Percentiles rank a stretch among this genome's conserved stretches.
phyloP scores from a whole-genome alignment of 1,140 invertebrate species.

The Sarcophaga bullata region DNA sequence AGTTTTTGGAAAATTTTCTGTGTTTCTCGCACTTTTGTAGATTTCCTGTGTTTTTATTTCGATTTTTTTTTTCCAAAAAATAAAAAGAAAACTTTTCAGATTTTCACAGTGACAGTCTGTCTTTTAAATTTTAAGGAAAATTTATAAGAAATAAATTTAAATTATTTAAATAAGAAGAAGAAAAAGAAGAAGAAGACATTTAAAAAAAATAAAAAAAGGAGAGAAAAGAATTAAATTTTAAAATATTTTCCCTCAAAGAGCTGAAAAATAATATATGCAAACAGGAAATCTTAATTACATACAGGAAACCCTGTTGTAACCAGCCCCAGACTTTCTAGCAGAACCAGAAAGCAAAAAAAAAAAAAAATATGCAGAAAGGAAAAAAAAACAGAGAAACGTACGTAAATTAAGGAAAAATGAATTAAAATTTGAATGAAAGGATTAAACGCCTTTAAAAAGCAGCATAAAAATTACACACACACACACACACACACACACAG shows the following conservation, averaged over 20 bases:
- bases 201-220: neutral
- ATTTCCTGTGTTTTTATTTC: too few relatives aligned
- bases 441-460: neutral
- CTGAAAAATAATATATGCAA: neutral
- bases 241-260: neutral
- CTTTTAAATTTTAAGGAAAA: too few relatives aligned
- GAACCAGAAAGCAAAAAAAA: neutral
- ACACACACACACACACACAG: neutral
- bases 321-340: neutral
- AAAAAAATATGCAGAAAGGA: neutral
- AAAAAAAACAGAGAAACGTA: neutral
- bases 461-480: neutral
- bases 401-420: neutral
- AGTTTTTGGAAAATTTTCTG: too few relatives aligned
- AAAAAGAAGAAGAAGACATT: too few relatives aligned
- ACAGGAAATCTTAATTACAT: neutral
- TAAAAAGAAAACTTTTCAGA: too few relatives aligned
- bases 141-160: too few relatives aligned
- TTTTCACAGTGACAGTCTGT: too few relatives aligned
- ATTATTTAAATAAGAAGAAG: too few relatives aligned
- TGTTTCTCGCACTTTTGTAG: too few relatives aligned
- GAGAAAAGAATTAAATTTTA: neutral
- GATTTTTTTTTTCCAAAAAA: too few relatives aligned
- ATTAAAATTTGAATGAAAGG: conserved; percentile 3
- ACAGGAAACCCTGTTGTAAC: neutral